Percentiles rank a stretch among this genome's conserved stretches.
Evolutionary conservation across 2,888 invertebrate genomes (phyloP).

Genomic region (Himalopsyche japonica): DNA sequence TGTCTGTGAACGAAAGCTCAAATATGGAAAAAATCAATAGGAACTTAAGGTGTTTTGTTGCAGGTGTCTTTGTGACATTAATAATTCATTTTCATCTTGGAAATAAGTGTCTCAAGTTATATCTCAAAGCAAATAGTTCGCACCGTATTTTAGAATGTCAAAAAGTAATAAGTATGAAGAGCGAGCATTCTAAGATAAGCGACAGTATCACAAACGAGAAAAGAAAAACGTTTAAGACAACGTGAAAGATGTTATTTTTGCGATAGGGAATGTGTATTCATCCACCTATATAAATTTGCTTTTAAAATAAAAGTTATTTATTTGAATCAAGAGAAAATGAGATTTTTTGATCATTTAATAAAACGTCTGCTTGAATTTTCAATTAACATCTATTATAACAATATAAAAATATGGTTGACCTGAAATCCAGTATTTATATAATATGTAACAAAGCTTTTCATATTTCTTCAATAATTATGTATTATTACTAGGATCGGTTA

Average conservation of each 20-base stretch:
- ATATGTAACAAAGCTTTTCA: too few species aligned
- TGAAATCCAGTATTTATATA: too few species aligned
- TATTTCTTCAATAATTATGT: too few species aligned
- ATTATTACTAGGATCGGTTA: too few species aligned
- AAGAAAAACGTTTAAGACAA: not conserved
- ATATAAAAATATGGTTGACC: too few species aligned
- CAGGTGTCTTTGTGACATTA: not conserved
- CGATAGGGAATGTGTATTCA: not conserved
- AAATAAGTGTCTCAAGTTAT: not conserved
- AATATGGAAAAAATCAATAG: too few species aligned
- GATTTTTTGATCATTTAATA: too few species aligned
- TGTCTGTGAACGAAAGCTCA: too few species aligned
- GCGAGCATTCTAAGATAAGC: not conserved
- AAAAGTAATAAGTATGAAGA: not conserved
- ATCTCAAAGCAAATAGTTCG: not conserved
- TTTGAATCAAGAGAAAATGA: not conserved
- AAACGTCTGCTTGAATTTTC: too few species aligned
- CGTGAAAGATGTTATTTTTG: not conserved
- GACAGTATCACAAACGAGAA: not conserved
- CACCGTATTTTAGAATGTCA: not conserved
- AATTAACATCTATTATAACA: too few species aligned
- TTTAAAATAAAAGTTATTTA: not conserved
- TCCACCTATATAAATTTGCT: not conserved
- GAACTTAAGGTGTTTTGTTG: too few species aligned
- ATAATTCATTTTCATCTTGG: not conserved